These are phyloP conservation scores for Chalcosyrphus nemorum DNA, from an alignment of 2,888 invertebrate genomes.

Conservation along the genomic window DNA sequence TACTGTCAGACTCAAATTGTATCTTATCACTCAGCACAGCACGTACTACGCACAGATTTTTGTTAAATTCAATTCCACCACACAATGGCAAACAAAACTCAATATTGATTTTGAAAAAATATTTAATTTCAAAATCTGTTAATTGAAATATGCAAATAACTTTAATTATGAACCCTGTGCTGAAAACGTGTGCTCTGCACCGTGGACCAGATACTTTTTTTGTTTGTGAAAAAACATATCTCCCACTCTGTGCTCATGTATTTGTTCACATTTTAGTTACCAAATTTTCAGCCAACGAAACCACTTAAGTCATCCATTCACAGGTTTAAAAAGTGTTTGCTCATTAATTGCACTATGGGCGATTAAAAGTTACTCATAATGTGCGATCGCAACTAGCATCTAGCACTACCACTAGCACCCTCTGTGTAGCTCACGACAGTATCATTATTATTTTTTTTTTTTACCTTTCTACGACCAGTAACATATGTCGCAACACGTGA, in stretches of 20 bases:
- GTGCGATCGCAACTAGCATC: neutral
- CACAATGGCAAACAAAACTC: neutral
- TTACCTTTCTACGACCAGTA: slow-evolving; percentile 18
- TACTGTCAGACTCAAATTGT: no score
- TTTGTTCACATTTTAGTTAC: neutral
- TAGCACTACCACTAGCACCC: slow-evolving; percentile 5
- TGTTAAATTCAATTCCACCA: neutral
- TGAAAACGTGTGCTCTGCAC: slow-evolving; percentile 16
- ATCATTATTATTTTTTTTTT: slow-evolving; percentile 29
- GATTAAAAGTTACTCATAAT: neutral
- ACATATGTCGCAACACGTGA: slow-evolving; percentile 71
- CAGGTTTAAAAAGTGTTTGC: slow-evolving; percentile 20
- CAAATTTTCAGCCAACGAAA: neutral
- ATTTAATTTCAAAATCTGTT: slow-evolving; percentile 47
- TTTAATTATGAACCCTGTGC: slow-evolving; percentile 32
- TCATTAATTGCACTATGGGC: slow-evolving; percentile 47
- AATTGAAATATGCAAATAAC: slow-evolving; percentile 52
- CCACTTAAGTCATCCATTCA: slow-evolving; percentile 18
- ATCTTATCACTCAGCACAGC: neutral
- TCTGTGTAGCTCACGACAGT: slow-evolving; percentile 13
- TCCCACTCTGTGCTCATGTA: neutral
- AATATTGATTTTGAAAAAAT: slow-evolving; percentile 39
- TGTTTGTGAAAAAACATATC: neutral
- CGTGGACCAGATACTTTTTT: neutral
- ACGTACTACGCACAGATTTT: neutral